Evolutionary conservation across 2,888 invertebrate species (phyloP).

Genomic region (Trichacis sp.): DNA sequence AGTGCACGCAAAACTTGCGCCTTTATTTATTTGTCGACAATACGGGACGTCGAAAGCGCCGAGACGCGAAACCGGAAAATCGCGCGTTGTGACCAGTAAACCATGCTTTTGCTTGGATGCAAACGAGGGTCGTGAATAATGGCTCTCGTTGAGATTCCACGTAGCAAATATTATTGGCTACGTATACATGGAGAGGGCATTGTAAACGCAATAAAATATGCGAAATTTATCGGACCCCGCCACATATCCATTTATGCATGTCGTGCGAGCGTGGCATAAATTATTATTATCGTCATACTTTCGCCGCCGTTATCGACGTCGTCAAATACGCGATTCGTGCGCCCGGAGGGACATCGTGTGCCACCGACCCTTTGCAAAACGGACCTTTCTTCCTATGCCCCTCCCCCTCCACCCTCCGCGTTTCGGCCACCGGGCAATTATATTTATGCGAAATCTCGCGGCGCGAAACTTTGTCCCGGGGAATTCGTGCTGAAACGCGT

Average conservation of each 20-base stretch:
- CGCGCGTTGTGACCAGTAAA: constrained; percentile 23
- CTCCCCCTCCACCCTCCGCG: background rate
- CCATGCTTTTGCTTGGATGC: constrained; percentile 36
- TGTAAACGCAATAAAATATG: constrained; percentile 56
- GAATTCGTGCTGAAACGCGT: background rate
- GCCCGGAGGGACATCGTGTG: constrained; percentile 4
- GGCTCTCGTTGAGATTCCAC: constrained; percentile 46
- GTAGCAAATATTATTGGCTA: constrained; percentile 47
- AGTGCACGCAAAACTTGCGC: constrained; percentile 20
- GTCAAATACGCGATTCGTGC: constrained; percentile 12
- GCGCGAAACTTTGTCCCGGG: background rate
- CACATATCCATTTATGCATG: constrained; percentile 31
- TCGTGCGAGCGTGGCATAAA: constrained; percentile 30
- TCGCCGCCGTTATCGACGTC: constrained; percentile 15
- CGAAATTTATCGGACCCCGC: constrained; percentile 52
- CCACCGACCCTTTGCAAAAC: constrained; percentile 5
- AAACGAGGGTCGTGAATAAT: constrained; percentile 45
- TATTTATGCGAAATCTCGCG: background rate
- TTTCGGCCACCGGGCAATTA: too few species aligned
- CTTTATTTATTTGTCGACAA: constrained; percentile 26
- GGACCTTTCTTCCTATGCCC: background rate
- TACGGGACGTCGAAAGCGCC: constrained; percentile 32
- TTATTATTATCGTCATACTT: constrained; percentile 31
- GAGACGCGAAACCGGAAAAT: constrained; percentile 28
- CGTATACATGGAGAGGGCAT: constrained; percentile 43